Evolutionary conservation across 2,113 vertebrate genomes (phyloP).

Genomic region (Sarotherodon lohbergeri): DNA sequence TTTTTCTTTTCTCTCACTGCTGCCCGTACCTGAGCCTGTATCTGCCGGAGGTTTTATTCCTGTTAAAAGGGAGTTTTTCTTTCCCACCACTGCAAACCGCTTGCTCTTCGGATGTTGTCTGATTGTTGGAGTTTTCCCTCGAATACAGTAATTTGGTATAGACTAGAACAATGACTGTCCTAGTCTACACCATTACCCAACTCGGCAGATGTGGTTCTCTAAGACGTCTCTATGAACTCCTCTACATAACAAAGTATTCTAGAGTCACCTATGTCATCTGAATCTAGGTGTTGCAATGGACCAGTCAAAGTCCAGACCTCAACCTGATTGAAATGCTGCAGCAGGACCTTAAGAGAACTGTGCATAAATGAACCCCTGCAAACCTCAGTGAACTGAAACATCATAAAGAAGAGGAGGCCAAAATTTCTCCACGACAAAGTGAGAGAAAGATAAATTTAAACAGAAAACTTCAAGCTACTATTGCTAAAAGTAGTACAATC

Average conservation of each 20-base stretch:
- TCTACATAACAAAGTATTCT: neutral
- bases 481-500: neutral
- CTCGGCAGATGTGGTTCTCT: neutral
- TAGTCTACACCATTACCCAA: neutral
- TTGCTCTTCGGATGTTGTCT: neutral
- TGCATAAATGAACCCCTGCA: neutral
- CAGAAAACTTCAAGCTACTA: accelerated
- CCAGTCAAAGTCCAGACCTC: neutral
- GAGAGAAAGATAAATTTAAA: neutral
- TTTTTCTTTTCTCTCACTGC: no score
- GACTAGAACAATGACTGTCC: neutral
- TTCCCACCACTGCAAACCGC: neutral
- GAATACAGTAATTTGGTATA: neutral
- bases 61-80: no score
- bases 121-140: neutral
- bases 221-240: neutral
- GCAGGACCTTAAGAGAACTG: neutral
- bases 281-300: neutral
- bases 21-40: no score
- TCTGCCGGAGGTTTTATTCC: no score
- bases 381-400: neutral
- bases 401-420: neutral
- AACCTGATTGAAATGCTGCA: neutral
- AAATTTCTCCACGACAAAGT: neutral
- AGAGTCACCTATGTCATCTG: neutral